Conservation (phyloP, 2,113 vertebrate genomes). For the Orthonyx spaldingii region DNA sequence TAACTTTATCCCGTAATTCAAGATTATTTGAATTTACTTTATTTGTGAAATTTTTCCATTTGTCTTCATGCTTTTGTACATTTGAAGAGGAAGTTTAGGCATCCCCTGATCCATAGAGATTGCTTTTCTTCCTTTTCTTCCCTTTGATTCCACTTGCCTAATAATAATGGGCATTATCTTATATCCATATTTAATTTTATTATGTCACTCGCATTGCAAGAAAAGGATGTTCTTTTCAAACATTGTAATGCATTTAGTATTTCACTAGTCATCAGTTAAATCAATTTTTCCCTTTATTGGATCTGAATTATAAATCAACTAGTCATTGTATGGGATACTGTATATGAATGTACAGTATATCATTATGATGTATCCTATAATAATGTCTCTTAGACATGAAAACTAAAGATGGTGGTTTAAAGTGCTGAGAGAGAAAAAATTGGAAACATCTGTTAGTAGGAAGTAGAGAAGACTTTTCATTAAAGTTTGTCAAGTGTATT, state of each 20-base stretch:
- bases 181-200: slow-evolving; percentile 69
- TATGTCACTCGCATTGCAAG: slow-evolving; percentile 65
- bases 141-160: slow-evolving; percentile 62
- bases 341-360: slow-evolving; percentile 75
- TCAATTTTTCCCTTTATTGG: slow-evolving; percentile 74
- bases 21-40: background rate
- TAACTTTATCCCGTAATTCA: background rate
- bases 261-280: slow-evolving; percentile 78
- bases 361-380: slow-evolving; percentile 79
- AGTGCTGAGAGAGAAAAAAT: slow-evolving; percentile 75
- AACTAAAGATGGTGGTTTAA: slow-evolving; percentile 76
- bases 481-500: slow-evolving; percentile 73
- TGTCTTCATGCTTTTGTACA: background rate
- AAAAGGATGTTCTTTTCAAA: slow-evolving; percentile 68
- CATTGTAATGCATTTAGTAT: slow-evolving; percentile 72
- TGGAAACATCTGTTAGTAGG: slow-evolving; percentile 76
- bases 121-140: slow-evolving; percentile 40
- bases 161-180: slow-evolving; percentile 68
- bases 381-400: slow-evolving; percentile 79
- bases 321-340: slow-evolving; percentile 70
- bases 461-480: slow-evolving; percentile 74
- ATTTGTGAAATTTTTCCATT: slow-evolving; percentile 1
- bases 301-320: slow-evolving; percentile 77
- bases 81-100: slow-evolving; percentile 17
- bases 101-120: slow-evolving; percentile 13